Evolutionary conservation across 2,888 invertebrate species (phyloP), one percentile per base, ranked within the genome.

Genomic region (Phytoseiulus persimilis): DNA sequence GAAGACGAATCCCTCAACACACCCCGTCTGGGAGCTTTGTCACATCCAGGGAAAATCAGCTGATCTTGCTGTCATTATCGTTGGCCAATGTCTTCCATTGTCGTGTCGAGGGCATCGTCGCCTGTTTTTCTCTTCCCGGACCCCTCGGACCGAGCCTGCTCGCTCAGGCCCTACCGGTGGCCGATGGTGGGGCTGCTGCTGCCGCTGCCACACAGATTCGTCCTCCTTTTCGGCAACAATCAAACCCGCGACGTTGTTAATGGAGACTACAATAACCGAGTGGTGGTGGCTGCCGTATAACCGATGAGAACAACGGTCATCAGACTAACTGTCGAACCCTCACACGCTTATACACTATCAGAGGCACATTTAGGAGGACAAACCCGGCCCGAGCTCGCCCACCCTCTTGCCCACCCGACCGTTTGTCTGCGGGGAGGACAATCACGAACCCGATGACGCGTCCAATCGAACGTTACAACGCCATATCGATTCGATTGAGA

Each of bases 31-130:
- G 46, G 9, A 46, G 14, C 65, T 65, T 65, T 65, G 65, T 65
- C 65, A 65, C 65, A 65, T 3, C 65, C 65, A 65, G 65, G 46
- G 65, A 28, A 65, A 65, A 65, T 65, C 65, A 65, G 65, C 65
- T 65, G 65, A 65, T 65, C 65, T 65, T 65, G 65, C 65, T 65
- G 65, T 65, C 65, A 65, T 65, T 65, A 65, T 65, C 65, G 65
- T 65, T 65, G 65, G 65, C 23, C 65, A 65, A 65, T 65, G 65
- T 65, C 65, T 65, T 65, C 65, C 65, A 65, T 65, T 23, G 65
- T 65, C 65, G 65, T 65, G 5, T 2, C 11, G 65, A 65, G 65
- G 28, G 28, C 65, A 65, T 65, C 65, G 18, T 65, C 65, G 65
- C 65, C 65, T 65, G 11, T 65, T 65, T 65, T 28, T 65, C 65